Percentiles rank a stretch among this genome's conserved stretches.
phyloP scores from a whole-genome alignment of 2,113 vertebrate species.

The Peucedramus taeniatus region DNA sequence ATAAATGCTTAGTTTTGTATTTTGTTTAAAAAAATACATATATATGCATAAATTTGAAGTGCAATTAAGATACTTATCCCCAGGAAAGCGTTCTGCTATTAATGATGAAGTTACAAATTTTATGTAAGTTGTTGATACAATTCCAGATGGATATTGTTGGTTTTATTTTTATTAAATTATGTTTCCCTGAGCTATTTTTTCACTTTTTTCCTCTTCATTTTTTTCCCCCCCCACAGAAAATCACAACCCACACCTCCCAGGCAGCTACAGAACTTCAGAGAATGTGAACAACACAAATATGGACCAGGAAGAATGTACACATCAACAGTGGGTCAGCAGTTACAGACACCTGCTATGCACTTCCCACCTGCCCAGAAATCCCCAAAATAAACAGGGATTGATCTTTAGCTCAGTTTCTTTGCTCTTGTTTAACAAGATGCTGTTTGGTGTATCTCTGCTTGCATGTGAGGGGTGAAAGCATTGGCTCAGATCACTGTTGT shows the following conservation, averaged over 20 bases:
- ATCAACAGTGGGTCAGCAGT: background rate
- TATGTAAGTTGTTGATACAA: background rate
- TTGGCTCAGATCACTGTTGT: background rate
- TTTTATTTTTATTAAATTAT: background rate
- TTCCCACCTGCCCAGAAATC: background rate
- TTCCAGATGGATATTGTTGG: background rate
- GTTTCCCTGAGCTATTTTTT: background rate
- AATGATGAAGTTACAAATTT: background rate
- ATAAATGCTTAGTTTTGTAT: background rate
- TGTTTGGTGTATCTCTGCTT: background rate
- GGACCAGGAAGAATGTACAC: background rate
- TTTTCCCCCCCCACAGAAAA: fast-evolving
- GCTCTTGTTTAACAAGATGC: background rate
- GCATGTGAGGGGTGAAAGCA: background rate
- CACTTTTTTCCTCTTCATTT: no score
- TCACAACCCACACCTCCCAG: background rate
- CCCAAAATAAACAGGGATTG: background rate
- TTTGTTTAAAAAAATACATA: background rate
- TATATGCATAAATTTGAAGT: background rate
- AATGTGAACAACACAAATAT: background rate
- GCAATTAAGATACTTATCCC: background rate
- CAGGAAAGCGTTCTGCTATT: background rate
- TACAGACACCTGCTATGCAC: background rate
- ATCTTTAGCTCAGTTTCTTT: background rate
- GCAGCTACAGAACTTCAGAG: background rate